Base-by-base conservation (phyloP, 2,888 invertebrate genomes). In the Drosophila hamatofila region DNA sequence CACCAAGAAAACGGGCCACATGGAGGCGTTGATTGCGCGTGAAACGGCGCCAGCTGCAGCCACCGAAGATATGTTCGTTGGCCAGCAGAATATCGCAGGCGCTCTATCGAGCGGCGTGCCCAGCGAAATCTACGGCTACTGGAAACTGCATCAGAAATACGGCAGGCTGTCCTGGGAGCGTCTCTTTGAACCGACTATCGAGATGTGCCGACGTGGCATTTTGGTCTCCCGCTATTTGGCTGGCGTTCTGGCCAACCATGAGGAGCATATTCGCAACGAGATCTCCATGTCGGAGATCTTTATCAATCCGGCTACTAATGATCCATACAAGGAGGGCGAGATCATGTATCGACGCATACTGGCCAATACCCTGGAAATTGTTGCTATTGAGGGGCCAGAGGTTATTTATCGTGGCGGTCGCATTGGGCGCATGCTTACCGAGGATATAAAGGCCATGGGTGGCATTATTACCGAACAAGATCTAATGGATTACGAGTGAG, bases 121-220 rank as follows among this genome's bases (percentile, higher is more conserved):
- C 0, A 97, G 97, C 11, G 98, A 98, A 92, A 92, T 98, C 25
- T 94, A 94, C 67, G 98, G 98, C 0, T 97, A 97, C 91, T 96
- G 96, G 94, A 94, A 94, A 59, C 95, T 97, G 12, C 95, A 97
- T 92, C 92, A 94, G 69, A 93, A 93, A 78, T 97, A 95, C 91
- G 97, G 97, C 2, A 94, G 94, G 75, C 92, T 98, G 52, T 94
- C 95, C 0, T 99, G 98, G 98, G 91, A 37, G 94, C 95, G 0
- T 2, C 93, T 99, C 37, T 95, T 99, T 69, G 92, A 94, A 73
- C 97, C 98, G 0, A 94, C 96, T 1, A 97, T 97, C 49, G 93
- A 95, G n/a, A 93, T 98, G 25, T 96, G 97, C 82, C 94, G 94
- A 66, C 93, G 93, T 1, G 98, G 98, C 0, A 95, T 96, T 71